Evolutionary conservation across 2,113 vertebrate species (phyloP).

Genomic region (Cinclus cinclus): DNA sequence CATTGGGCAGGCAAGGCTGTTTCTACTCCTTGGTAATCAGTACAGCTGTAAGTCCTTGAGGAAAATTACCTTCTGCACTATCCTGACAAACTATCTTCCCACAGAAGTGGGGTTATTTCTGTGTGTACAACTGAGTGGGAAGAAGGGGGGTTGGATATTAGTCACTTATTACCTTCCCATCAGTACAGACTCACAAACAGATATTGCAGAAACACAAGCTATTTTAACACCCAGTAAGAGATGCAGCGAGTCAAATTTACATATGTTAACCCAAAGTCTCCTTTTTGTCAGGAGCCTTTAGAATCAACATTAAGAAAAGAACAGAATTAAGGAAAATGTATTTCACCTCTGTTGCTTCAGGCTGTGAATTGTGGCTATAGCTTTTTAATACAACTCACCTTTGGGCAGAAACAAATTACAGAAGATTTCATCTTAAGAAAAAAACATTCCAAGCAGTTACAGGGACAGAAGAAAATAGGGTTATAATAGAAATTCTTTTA

Average conservation of each 20-base stretch:
- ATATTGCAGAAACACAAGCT: neutral
- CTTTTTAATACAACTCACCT: neutral
- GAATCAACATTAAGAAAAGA: neutral
- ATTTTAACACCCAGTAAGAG: neutral
- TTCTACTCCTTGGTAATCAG: no score
- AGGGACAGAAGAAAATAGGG: slow-evolving; percentile 4
- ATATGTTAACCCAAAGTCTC: neutral
- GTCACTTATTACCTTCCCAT: neutral
- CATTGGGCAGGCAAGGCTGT: no score
- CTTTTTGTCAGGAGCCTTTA: neutral
- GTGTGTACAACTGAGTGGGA: neutral
- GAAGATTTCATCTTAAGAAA: neutral
- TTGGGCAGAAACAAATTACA: neutral
- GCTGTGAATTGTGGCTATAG: neutral
- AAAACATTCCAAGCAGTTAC: neutral
- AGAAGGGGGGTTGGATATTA: neutral
- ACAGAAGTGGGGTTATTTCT: neutral
- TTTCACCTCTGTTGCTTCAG: neutral
- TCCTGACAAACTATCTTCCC: no score
- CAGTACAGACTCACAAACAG: neutral
- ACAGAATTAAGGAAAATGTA: neutral
- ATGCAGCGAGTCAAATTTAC: neutral
- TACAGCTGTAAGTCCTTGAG: no score
- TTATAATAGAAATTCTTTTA: slow-evolving; percentile 13
- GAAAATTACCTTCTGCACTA: no score